phyloP scores from a whole-genome alignment of 2,888 invertebrate genomes.

The Caenorhabditis panamensis region DNA sequence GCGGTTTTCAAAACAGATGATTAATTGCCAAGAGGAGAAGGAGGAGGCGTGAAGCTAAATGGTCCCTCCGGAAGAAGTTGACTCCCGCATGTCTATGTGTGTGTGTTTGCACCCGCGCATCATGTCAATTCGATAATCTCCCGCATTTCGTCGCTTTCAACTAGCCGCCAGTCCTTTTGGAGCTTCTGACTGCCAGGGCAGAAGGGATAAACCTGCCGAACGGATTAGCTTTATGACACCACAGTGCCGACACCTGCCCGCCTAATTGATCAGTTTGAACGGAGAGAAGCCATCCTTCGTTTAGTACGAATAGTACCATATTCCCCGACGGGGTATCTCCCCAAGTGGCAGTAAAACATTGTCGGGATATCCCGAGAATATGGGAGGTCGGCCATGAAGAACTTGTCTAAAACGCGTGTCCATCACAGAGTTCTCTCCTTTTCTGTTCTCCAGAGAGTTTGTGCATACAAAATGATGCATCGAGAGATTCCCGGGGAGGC shows the following conservation, averaged over 20 bases:
- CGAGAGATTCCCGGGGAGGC: conserved; percentile 13
- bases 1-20: conserved; percentile 25
- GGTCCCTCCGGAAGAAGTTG: conserved; percentile 55
- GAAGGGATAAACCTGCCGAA: background rate
- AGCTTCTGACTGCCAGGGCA: background rate
- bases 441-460: conserved; percentile 45
- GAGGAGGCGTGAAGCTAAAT: conserved; percentile 35
- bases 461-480: conserved; percentile 53
- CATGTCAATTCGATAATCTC: conserved; percentile 54
- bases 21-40: no score
- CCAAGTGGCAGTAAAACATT: conserved; percentile 39
- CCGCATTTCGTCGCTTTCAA: conserved; percentile 46
- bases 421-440: conserved; percentile 15
- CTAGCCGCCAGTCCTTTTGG: conserved; percentile 29
- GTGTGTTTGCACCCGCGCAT: conserved; percentile 18
- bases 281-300: no score
- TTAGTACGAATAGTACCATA: background rate
- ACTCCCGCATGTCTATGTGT: background rate
- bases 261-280: conserved; percentile 22
- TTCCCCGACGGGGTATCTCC: conserved; percentile 30
- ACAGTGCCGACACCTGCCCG: conserved; percentile 9
- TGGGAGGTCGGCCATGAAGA: conserved; percentile 10
- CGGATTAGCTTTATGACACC: conserved; percentile 32
- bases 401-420: conserved; percentile 32
- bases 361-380: background rate